Percentiles rank a stretch among this genome's conserved stretches.
Conservation (phyloP, 2,113 vertebrate genomes). For the Cynopterus brachyotis region DNA sequence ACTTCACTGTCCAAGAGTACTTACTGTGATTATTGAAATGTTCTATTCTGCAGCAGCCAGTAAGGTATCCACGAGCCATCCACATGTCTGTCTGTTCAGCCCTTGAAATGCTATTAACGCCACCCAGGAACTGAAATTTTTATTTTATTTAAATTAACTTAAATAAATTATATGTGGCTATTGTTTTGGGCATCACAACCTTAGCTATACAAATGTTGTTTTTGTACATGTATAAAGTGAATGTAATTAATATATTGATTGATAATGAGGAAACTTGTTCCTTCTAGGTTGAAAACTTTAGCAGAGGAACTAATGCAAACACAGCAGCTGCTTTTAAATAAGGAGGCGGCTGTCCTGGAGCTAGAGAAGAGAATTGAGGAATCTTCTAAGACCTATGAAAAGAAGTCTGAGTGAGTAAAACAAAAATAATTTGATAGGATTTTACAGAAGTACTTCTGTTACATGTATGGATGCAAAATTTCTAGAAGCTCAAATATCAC, state of each 20-base stretch:
- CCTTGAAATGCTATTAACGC: background rate
- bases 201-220: background rate
- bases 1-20: background rate
- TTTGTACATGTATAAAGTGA: background rate
- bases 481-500: conserved; percentile 12
- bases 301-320: conserved; percentile 92
- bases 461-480: background rate
- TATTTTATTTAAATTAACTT: background rate
- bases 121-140: background rate
- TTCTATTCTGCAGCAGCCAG: background rate
- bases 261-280: conserved; percentile 53
- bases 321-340: conserved; percentile 91
- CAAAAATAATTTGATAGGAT: background rate
- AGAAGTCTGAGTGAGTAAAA: conserved; percentile 93
- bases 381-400: conserved; percentile 88
- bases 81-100: background rate
- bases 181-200: background rate
- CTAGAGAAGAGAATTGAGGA: conserved; percentile 93
- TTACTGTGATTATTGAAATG: background rate
- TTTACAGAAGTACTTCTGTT: background rate
- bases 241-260: background rate
- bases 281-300: conserved; percentile 91
- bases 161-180: background rate
- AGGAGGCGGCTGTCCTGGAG: conserved; percentile 91
- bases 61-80: background rate